phyloP scores from a whole-genome alignment of 2,888 invertebrate genomes.

The Volucella inflata region DNA sequence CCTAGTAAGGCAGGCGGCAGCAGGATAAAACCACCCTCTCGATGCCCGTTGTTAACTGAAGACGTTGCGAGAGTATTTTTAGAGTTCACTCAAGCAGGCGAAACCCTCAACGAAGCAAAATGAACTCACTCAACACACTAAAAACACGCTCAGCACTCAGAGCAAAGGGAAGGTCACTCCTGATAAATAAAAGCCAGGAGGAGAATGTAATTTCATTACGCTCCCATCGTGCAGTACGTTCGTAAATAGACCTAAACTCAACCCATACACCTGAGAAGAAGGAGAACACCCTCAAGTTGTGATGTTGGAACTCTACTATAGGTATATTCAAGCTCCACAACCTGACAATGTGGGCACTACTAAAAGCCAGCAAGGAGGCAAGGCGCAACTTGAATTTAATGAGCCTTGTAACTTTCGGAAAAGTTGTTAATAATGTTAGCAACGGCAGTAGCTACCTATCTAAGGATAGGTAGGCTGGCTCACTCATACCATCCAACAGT shows the following conservation, averaged over 20 bases:
- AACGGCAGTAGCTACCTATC: slow-evolving; percentile 7
- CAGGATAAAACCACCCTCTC: neutral
- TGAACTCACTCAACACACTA: slow-evolving; percentile 10
- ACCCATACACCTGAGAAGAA: slow-evolving; percentile 17
- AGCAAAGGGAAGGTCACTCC: slow-evolving; percentile 28
- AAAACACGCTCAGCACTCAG: too few species aligned
- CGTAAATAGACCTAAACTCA: neutral
- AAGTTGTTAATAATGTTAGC: slow-evolving; percentile 62
- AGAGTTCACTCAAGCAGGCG: slow-evolving; percentile 24
- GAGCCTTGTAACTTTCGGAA: slow-evolving; percentile 60
- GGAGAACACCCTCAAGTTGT: slow-evolving; percentile 1
- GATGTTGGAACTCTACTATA: slow-evolving; percentile 2
- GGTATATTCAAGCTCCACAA: neutral
- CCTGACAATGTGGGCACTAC: neutral
- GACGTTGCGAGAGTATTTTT: slow-evolving; percentile 30
- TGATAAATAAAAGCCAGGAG: neutral
- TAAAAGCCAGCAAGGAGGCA: slow-evolving; percentile 14
- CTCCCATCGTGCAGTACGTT: neutral
- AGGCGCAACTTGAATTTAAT: slow-evolving; percentile 59
- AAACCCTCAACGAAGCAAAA: neutral
- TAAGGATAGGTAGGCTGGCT: too few species aligned
- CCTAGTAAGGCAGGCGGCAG: too few species aligned
- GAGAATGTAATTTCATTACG: slow-evolving; percentile 49
- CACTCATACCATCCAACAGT: slow-evolving; percentile 4
- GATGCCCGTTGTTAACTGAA: slow-evolving; percentile 16